phyloP scores from a whole-genome alignment of 2,113 vertebrate species.

The Cololabis saira region DNA sequence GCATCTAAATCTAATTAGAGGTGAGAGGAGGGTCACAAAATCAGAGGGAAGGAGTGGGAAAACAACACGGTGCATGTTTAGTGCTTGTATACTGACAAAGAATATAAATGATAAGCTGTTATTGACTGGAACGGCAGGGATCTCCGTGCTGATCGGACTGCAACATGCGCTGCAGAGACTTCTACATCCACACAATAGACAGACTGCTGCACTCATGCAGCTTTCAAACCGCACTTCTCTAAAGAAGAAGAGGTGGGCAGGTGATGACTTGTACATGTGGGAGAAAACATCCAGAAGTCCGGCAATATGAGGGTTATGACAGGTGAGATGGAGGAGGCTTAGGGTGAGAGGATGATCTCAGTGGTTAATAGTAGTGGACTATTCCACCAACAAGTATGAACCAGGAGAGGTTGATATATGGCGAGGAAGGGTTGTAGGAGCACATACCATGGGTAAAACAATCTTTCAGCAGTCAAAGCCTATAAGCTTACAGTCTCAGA shows the following conservation, averaged over 20 bases:
- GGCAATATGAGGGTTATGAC: background rate
- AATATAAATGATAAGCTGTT: conserved; percentile 16
- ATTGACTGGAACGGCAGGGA: conserved; percentile 8
- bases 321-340: conserved; percentile 22
- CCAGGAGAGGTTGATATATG: too few species aligned
- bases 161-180: background rate
- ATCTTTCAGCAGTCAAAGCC: too few species aligned
- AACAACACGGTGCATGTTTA: background rate
- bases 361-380: conserved; percentile 27
- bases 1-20: conserved; percentile 21
- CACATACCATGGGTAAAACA: too few species aligned
- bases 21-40: background rate
- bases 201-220: conserved; percentile 6
- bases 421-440: too few species aligned
- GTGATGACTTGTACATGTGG: background rate
- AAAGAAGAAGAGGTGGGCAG: background rate
- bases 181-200: conserved; percentile 9
- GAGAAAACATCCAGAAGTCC: conserved; percentile 1
- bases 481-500: conserved; percentile 31
- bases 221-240: too few species aligned
- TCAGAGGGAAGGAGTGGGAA: conserved; percentile 4
- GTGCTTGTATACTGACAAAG: conserved; percentile 5
- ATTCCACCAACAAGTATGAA: too few species aligned
- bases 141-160: conserved; percentile 29
- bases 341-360: conserved; percentile 44